phyloP scores from a whole-genome alignment of 2,888 invertebrate species.

The Trissoscelio sp. region DNA sequence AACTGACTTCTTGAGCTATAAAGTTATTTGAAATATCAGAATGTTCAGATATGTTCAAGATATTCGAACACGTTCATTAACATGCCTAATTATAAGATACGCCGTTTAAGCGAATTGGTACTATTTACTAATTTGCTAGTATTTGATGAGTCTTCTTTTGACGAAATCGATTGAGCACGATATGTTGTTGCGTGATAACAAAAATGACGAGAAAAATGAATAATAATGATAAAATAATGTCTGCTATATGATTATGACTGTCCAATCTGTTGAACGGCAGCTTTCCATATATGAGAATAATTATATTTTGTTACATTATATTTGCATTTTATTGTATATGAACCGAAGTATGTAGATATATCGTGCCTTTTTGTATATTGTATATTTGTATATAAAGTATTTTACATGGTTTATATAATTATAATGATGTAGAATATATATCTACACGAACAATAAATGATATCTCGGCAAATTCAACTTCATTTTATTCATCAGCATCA shows the following conservation, averaged over 20 bases:
- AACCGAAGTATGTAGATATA: conserved; percentile 82
- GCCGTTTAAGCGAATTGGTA: conserved; percentile 27
- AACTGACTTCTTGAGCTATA: too few species aligned
- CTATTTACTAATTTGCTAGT: conserved; percentile 10
- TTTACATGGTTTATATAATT: conserved; percentile 79
- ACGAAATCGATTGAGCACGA: conserved; percentile 55
- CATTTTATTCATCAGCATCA: conserved; percentile 40
- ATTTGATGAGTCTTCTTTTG: conserved; percentile 36
- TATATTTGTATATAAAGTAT: conserved; percentile 83
- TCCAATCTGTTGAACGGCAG: conserved; percentile 57
- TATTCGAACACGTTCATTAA: too few species aligned
- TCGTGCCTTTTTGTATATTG: conserved; percentile 83
- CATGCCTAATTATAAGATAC: conserved; percentile 25
- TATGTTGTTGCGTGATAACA: conserved; percentile 55
- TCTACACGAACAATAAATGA: conserved; percentile 78
- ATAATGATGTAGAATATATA: conserved; percentile 79
- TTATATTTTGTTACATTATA: conserved; percentile 76
- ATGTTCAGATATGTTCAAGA: too few species aligned
- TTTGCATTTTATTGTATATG: conserved; percentile 80
- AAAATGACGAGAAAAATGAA: conserved; percentile 26
- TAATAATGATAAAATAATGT: conserved; percentile 19
- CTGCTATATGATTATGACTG: conserved; percentile 36
- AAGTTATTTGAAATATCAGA: too few species aligned
- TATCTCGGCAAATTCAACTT: conserved; percentile 60
- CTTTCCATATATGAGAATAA: conserved; percentile 73